A percentile compares a stretch with the other conserved stretches of the same genome.
Conservation (phyloP, 2,113 vertebrate species). For the Heptranchias perlo region DNA sequence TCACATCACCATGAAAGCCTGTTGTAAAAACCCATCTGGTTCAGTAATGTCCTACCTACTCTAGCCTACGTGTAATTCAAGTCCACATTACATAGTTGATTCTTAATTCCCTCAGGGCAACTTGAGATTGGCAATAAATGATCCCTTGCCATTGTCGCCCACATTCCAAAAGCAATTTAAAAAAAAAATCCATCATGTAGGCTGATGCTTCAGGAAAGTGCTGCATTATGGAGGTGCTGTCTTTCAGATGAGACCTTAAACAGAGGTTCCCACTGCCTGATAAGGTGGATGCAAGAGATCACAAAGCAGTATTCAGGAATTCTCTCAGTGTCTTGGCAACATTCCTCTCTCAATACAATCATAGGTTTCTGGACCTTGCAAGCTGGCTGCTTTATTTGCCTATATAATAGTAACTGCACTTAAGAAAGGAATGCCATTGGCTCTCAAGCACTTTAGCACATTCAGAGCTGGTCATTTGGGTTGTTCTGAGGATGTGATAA, state of each 20-base stretch:
- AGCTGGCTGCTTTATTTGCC: neutral
- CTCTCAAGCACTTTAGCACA: neutral
- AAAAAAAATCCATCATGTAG: neutral
- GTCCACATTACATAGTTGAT: neutral
- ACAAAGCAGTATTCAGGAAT: neutral
- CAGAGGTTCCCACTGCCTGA: neutral
- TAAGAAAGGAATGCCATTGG: neutral
- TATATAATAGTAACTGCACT: neutral
- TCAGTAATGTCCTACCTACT: neutral
- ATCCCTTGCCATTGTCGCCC: neutral
- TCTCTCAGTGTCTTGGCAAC: neutral
- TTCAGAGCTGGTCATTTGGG: neutral
- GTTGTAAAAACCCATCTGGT: no score
- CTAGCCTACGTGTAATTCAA: neutral
- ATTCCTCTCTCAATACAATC: neutral
- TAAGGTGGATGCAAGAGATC: neutral
- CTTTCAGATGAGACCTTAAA: neutral
- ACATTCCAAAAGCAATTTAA: neutral
- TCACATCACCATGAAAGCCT: neutral
- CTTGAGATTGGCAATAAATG: neutral
- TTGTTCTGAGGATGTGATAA: neutral
- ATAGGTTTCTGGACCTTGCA: neutral
- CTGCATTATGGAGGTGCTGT: neutral
- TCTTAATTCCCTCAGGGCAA: neutral
- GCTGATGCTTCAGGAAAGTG: neutral